phyloP scores from a whole-genome alignment of 2,113 vertebrate genomes.

The Lates calcarifer region DNA sequence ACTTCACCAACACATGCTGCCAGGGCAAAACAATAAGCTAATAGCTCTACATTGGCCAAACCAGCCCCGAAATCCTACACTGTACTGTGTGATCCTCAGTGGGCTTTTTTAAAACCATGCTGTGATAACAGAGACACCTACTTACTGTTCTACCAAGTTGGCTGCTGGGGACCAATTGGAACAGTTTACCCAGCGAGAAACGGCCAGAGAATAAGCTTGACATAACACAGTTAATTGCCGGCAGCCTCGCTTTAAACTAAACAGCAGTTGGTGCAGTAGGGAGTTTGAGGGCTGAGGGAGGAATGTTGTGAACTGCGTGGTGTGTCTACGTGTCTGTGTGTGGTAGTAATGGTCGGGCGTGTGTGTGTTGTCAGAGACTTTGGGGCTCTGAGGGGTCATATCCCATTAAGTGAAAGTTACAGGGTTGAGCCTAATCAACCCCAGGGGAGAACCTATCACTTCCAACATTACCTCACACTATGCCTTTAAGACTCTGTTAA shows the following conservation, averaged over 20 bases:
- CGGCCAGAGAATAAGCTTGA: conserved; percentile 77
- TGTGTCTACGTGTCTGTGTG: conserved; percentile 47
- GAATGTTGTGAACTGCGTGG: conserved; percentile 61
- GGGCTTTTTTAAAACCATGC: conserved; percentile 71
- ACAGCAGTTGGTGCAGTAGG: conserved; percentile 65
- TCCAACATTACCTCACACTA: conserved; percentile 78
- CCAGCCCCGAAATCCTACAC: conserved; percentile 52
- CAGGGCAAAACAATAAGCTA: conserved; percentile 49
- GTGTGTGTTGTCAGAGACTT: conserved; percentile 59
- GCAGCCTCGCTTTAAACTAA: conserved; percentile 79
- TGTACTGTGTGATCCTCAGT: conserved; percentile 59
- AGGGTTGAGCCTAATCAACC: conserved; percentile 79
- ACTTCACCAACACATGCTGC: conserved; percentile 33
- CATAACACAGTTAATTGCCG: conserved; percentile 82
- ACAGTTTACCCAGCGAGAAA: conserved; percentile 77
- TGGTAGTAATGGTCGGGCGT: conserved; percentile 53
- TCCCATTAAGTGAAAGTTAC: conserved; percentile 79
- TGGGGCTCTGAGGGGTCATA: conserved; percentile 75
- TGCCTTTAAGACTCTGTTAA: conserved; percentile 65
- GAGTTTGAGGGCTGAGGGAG: conserved; percentile 43
- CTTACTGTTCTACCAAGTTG: conserved; percentile 57
- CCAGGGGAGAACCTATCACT: conserved; percentile 78
- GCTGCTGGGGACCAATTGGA: conserved; percentile 77
- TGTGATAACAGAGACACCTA: conserved; percentile 76
- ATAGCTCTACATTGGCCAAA: conserved; percentile 24